These are phyloP conservation scores for Cyprinella venusta DNA, from an alignment of 2,797 vertebrate species.

Conservation along the genomic window DNA sequence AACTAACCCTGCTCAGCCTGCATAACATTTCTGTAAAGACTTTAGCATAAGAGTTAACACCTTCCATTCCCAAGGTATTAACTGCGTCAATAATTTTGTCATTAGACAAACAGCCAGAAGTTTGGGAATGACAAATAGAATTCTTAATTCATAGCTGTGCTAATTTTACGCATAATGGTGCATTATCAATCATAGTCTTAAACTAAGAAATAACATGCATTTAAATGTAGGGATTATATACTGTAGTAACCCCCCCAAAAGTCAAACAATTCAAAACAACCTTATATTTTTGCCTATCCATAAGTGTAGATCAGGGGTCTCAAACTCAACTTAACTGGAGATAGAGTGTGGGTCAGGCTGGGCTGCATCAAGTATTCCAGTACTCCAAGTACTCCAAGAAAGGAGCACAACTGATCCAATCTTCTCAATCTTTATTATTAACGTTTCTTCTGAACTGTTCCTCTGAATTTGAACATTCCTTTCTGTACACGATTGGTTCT, in stretches of 20 bases:
- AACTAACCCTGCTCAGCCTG: constrained; percentile 16
- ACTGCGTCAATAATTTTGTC: not conserved
- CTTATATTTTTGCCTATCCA: not conserved
- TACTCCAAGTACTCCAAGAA: too few relatives aligned
- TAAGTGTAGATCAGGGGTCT: not conserved
- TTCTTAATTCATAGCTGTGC: not conserved
- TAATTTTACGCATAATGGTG: not conserved
- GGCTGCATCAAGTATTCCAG: too few relatives aligned
- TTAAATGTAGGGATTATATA: not conserved
- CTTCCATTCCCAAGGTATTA: not conserved
- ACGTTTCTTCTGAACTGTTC: too few relatives aligned
- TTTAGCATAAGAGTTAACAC: not conserved
- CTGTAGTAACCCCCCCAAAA: not conserved
- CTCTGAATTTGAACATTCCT: too few relatives aligned
- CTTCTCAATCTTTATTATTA: too few relatives aligned
- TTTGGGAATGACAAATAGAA: not conserved
- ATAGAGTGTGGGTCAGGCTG: too few relatives aligned
- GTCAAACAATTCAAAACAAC: not conserved
- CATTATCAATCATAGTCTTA: too few relatives aligned
- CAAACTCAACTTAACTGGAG: too few relatives aligned
- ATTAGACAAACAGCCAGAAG: not conserved
- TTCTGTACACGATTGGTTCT: too few relatives aligned
- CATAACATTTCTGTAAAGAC: not conserved
- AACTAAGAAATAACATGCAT: not conserved
- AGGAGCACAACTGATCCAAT: too few relatives aligned